Evolutionary conservation across 23 tunicate genomes (phyloP).

Genomic region (Ciona savignyi): DNA sequence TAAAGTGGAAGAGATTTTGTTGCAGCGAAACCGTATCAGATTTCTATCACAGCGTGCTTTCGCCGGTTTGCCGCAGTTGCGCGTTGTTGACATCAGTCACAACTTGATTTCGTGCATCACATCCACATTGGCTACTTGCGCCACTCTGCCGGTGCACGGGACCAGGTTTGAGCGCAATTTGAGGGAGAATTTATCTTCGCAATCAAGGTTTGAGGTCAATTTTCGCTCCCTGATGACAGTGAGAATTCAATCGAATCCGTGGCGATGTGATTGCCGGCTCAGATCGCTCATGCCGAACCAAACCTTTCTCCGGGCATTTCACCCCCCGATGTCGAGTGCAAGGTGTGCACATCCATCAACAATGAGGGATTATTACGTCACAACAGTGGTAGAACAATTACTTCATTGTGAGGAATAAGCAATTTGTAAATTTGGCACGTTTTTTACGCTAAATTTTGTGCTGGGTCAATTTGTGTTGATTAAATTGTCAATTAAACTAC

Average conservation of each 20-base stretch:
- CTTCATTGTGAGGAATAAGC: background rate
- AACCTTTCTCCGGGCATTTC: background rate
- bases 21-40: conserved; percentile 36
- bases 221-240: conserved; percentile 3
- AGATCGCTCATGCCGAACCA: conserved; percentile 7
- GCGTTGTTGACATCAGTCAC: conserved; percentile 32
- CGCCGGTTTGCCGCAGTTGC: conserved; percentile 56
- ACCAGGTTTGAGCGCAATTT: background rate
- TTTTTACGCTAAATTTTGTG: too few species aligned
- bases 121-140: conserved; percentile 33
- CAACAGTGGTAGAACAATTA: conserved; percentile 5
- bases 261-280: conserved; percentile 45
- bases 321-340: background rate
- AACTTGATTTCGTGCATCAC: conserved; percentile 45
- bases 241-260: conserved; percentile 15
- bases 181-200: background rate
- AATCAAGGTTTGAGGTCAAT: conserved; percentile 1
- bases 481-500: too few species aligned
- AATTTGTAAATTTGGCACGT: too few species aligned
- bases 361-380: background rate
- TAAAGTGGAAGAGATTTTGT: conserved; percentile 26
- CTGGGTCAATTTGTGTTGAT: too few species aligned
- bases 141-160: background rate
- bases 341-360: conserved; percentile 7
- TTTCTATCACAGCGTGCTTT: conserved; percentile 33